Conservation (phyloP, 2,888 invertebrate species). For the Rhabditophanes sp. region DNA sequence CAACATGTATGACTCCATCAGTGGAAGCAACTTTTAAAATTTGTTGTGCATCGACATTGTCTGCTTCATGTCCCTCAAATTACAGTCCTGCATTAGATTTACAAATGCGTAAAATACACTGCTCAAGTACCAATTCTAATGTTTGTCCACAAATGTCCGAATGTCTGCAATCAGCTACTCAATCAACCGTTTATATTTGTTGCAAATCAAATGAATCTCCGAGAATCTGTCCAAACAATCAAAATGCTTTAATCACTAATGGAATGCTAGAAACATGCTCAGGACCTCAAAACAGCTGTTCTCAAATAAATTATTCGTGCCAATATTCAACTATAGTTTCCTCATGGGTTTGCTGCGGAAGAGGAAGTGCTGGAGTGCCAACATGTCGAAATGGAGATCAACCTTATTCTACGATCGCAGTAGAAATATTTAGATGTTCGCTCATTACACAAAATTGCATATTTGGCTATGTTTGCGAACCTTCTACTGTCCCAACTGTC, state of each 20-base stretch:
- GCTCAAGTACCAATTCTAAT: constrained; percentile 11
- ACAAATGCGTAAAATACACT: too few relatives aligned
- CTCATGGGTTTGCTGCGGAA: constrained; percentile 35
- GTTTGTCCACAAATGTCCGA: constrained; percentile 23
- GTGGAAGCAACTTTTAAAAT: too few relatives aligned
- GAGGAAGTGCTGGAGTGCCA: constrained; percentile 9
- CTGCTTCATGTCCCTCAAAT: too few relatives aligned
- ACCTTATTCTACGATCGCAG: too few relatives aligned
- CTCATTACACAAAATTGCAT: too few relatives aligned
- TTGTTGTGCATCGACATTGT: too few relatives aligned
- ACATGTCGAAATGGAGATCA: constrained; percentile 35
- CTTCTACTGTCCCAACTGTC: constrained; percentile 16
- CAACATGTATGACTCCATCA: too few relatives aligned
- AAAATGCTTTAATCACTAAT: constrained; percentile 27
- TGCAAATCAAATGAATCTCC: constrained; percentile 18
- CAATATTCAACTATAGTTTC: constrained; percentile 24
- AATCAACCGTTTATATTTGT: too few relatives aligned
- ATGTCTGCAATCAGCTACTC: too few relatives aligned
- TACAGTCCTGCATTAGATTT: too few relatives aligned
- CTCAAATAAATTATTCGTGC: constrained; percentile 27
- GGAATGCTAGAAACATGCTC: constrained; percentile 28
- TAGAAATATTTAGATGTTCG: too few relatives aligned
- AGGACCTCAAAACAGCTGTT: constrained; percentile 16
- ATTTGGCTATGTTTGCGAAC: constrained; percentile 27
- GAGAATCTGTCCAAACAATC: constrained; percentile 31